Evolutionary conservation across 2,797 vertebrate species (phyloP).

Genomic region (Graptemys geographica): DNA sequence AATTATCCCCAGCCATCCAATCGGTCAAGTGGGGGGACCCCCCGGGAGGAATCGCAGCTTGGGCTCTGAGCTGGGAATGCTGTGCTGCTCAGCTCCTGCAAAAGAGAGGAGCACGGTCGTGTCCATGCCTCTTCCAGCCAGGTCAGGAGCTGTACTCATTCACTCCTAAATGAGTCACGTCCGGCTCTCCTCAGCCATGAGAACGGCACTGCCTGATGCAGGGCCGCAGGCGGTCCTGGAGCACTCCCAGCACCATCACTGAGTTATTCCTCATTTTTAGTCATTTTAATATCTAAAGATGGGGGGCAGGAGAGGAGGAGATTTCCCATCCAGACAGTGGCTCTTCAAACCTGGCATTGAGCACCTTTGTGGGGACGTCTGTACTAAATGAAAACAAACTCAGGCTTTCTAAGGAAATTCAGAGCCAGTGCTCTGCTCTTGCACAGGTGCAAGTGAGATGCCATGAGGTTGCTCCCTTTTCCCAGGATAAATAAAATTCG

Average conservation of each 20-base stretch:
- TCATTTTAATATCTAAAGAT: neutral
- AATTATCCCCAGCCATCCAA: neutral
- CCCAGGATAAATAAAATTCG: no score
- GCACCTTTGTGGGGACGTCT: neutral
- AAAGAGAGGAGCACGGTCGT: neutral
- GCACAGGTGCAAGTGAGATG: neutral
- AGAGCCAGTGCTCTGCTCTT: neutral
- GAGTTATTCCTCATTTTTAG: neutral
- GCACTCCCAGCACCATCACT: neutral
- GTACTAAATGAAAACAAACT: neutral
- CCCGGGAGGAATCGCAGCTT: neutral
- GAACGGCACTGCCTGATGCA: neutral
- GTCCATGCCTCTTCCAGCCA: neutral
- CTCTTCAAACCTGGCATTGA: neutral
- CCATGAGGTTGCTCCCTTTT: neutral
- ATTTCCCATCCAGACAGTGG: neutral
- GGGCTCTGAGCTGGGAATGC: neutral
- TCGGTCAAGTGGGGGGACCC: no score
- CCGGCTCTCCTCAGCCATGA: no score
- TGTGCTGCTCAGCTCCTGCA: neutral
- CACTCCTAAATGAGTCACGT: neutral
- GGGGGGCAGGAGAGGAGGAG: no score
- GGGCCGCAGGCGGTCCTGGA: neutral
- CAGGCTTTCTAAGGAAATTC: neutral
- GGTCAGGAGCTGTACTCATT: neutral